phyloP scores from a whole-genome alignment of 2,113 vertebrate genomes.

The Gila orcuttii region DNA sequence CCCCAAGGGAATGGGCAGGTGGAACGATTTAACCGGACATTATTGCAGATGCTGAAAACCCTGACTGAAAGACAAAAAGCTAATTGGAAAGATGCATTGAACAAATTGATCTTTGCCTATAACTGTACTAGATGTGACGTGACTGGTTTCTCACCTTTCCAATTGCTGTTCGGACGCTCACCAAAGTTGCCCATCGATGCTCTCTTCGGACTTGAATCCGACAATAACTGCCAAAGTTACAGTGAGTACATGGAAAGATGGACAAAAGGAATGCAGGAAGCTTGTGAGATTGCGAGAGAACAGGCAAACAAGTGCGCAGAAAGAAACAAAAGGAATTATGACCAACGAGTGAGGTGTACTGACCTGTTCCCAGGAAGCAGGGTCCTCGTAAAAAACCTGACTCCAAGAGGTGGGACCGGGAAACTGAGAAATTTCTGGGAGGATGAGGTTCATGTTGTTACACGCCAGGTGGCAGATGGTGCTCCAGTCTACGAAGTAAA shows the following conservation, averaged over 20 bases:
- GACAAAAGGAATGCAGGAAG: slow-evolving; percentile 5
- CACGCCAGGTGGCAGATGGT: no score
- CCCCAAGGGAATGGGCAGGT: no score
- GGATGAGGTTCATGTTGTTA: neutral
- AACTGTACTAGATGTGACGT: neutral
- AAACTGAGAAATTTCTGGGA: neutral
- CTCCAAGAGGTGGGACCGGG: neutral
- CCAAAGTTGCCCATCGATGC: neutral
- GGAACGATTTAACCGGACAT: no score
- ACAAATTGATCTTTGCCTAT: neutral
- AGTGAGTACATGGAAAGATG: slow-evolving; percentile 21
- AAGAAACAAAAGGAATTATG: slow-evolving; percentile 21
- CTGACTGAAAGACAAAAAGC: slow-evolving; percentile 27
- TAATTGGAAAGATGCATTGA: slow-evolving; percentile 34
- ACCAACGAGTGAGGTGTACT: neutral
- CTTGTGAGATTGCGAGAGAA: neutral
- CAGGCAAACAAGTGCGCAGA: neutral
- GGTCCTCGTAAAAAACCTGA: neutral
- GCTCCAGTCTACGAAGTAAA: no score
- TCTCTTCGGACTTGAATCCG: neutral
- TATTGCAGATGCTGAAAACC: slow-evolving; percentile 12
- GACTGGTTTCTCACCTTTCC: neutral
- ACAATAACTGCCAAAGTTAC: neutral
- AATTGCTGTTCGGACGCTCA: neutral
- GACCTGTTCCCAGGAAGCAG: neutral